Conservation (phyloP, 2,113 vertebrate species). For the Ciconia boyciana region DNA sequence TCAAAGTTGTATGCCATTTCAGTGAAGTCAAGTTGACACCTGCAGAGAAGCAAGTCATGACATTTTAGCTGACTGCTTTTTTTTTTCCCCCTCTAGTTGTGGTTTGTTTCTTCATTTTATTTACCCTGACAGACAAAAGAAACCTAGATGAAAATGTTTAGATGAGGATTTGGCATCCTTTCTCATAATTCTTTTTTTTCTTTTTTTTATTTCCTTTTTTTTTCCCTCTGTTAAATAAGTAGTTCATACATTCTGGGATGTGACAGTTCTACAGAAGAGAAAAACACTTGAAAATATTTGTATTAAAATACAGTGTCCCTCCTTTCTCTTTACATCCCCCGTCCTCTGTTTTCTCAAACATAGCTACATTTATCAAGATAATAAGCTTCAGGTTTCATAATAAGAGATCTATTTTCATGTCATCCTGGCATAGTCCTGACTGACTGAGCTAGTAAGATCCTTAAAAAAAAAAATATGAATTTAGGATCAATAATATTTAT, state of each 20-base stretch:
- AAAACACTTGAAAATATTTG: neutral
- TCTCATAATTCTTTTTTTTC: neutral
- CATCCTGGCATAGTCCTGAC: neutral
- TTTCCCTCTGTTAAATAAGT: neutral
- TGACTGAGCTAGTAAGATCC: slow-evolving; percentile 5
- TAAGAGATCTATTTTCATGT: slow-evolving; percentile 31
- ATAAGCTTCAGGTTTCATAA: slow-evolving; percentile 20
- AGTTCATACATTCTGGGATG: neutral
- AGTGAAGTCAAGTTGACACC: slow-evolving; percentile 57
- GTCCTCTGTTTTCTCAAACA: neutral
- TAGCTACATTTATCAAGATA: slow-evolving; percentile 13
- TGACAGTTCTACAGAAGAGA: neutral
- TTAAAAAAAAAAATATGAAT: slow-evolving; percentile 29
- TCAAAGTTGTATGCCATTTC: slow-evolving; percentile 64
- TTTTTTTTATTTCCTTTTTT: neutral
- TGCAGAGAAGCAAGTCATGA: slow-evolving; percentile 63
- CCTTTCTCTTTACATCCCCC: neutral
- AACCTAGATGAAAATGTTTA: slow-evolving; percentile 34
- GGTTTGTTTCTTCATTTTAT: slow-evolving; percentile 55
- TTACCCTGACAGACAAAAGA: slow-evolving; percentile 60
- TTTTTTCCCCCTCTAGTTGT: neutral
- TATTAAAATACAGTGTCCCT: neutral
- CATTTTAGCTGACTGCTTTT: slow-evolving; percentile 58
- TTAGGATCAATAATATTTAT: slow-evolving; percentile 55
- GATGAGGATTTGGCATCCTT: slow-evolving; percentile 24